These are phyloP conservation scores for Crambe crambe DNA, from an alignment of 37 sponge, comb jelly and placozoan species.

Conservation along the genomic window DNA sequence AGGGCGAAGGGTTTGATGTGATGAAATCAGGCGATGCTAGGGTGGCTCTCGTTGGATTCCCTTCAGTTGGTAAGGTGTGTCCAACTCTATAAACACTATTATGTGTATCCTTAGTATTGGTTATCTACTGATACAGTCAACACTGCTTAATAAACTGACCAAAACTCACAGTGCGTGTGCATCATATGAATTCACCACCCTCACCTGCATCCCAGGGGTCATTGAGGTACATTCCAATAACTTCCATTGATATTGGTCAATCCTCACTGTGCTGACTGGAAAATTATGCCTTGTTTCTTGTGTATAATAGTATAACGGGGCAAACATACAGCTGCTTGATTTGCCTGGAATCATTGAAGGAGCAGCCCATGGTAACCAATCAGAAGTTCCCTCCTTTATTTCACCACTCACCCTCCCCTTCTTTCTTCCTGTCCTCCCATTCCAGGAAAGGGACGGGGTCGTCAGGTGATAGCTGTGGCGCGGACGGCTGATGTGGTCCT, in stretches of 20 bases:
- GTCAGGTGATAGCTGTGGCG: conserved; percentile 99
- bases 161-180: conserved; percentile 96
- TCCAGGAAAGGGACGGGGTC: conserved; percentile 91
- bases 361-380: conserved; percentile 78
- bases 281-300: neutral
- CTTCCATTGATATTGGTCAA: neutral
- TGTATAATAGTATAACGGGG: conserved; percentile 76
- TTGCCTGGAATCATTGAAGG: conserved; percentile 99
- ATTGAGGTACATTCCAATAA: conserved; percentile 53
- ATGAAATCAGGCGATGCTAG: conserved; percentile 99
- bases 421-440: neutral
- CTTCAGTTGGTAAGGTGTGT: conserved; percentile 97
- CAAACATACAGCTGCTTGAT: conserved; percentile 96
- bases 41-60: conserved; percentile 97
- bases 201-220: conserved; percentile 98
- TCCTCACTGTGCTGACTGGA: neutral
- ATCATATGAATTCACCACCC: conserved; percentile 97
- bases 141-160: conserved; percentile 93
- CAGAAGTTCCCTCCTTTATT: neutral
- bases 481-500: conserved; percentile 96
- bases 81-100: neutral
- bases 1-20: conserved; percentile 99
- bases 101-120: neutral
- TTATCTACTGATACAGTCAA: conserved; percentile 64
- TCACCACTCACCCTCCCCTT: neutral